These are phyloP conservation scores for Cheilosia soror DNA, from an alignment of 2,888 invertebrate species.

Conservation along the genomic window DNA sequence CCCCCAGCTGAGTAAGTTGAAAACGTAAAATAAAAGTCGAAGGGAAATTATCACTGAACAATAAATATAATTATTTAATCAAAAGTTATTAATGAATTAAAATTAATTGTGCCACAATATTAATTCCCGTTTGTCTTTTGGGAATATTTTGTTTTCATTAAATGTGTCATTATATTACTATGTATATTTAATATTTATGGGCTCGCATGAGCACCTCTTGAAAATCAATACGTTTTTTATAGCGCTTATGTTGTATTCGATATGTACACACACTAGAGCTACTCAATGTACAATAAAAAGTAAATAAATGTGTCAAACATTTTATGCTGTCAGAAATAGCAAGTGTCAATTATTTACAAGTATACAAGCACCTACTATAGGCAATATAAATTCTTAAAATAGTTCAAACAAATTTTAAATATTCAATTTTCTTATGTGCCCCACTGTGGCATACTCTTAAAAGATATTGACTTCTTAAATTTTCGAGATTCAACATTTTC, in stretches of 20 bases:
- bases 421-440: neutral
- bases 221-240: neutral
- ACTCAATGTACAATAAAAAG: neutral
- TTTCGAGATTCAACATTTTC: slow-evolving; percentile 12
- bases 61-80: slow-evolving; percentile 1
- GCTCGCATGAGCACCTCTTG: neutral
- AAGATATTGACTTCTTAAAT: slow-evolving; percentile 9
- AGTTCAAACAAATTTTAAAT: neutral
- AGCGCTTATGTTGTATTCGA: no score
- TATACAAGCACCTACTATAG: no score
- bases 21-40: neutral
- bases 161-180: neutral
- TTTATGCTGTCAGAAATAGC: no score
- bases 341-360: no score
- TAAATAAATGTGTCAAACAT: neutral
- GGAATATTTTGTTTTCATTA: neutral
- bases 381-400: neutral
- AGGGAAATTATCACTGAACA: neutral
- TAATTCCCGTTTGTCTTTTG: neutral
- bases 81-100: neutral
- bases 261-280: neutral
- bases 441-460: neutral
- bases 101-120: neutral
- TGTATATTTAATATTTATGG: neutral
- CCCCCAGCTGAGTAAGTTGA: neutral